Conservation (phyloP, 2,113 vertebrate genomes). For the Neomonachus schauinslandi region DNA sequence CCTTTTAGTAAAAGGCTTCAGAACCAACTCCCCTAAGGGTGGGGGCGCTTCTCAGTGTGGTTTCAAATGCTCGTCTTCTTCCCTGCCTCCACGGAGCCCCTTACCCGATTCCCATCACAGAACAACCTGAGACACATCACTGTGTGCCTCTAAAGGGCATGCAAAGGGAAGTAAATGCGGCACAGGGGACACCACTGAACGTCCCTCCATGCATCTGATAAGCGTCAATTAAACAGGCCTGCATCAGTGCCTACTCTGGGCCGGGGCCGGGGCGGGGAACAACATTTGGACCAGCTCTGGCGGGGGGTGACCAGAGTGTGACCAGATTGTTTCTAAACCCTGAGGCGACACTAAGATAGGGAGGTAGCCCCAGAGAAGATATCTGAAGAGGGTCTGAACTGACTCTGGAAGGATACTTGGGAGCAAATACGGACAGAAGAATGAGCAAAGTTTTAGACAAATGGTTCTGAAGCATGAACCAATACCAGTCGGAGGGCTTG, state of each 20-base stretch:
- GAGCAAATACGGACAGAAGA: neutral
- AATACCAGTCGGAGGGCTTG: neutral
- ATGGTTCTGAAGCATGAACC: neutral
- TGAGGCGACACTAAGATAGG: neutral
- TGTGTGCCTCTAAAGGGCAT: neutral
- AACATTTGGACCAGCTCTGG: neutral
- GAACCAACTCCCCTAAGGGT: neutral
- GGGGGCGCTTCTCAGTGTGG: constrained; percentile 12
- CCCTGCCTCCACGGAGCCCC: neutral
- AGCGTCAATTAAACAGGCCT: neutral
- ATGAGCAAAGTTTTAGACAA: neutral
- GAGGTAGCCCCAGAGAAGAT: neutral
- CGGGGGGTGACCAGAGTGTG: neutral
- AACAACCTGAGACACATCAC: neutral
- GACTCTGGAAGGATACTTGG: neutral
- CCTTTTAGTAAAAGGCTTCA: constrained; percentile 63
- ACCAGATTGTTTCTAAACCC: neutral
- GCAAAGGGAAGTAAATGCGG: neutral
- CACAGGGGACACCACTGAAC: neutral
- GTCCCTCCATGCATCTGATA: neutral
- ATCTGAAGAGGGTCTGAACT: neutral
- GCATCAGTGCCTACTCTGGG: neutral
- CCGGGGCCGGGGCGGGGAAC: neutral
- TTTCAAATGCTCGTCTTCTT: neutral
- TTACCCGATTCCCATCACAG: neutral